phyloP scores from a whole-genome alignment of 2,797 vertebrate genomes.

The Molossus alvarezi region DNA sequence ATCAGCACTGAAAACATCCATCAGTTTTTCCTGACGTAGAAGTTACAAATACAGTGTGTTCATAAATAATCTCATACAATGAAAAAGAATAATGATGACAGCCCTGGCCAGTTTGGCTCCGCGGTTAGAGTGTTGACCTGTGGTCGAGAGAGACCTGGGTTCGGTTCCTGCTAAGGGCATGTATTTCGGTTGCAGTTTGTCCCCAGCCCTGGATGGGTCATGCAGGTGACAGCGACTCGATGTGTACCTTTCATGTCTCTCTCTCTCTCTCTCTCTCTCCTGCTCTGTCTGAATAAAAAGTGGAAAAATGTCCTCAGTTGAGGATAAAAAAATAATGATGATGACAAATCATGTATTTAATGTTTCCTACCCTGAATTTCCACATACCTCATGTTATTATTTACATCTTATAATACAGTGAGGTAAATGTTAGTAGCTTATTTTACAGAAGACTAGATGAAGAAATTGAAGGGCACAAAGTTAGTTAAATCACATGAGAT shows the following conservation, averaged over 20 bases:
- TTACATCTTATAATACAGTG: background rate
- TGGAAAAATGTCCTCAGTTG: too few species aligned
- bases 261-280: too few species aligned
- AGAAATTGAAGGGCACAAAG: background rate
- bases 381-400: background rate
- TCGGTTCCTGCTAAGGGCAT: too few species aligned
- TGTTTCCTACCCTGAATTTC: background rate
- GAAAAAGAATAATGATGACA: background rate
- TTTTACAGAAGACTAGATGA: constrained; percentile 7
- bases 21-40: background rate
- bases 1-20: background rate
- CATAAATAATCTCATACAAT: background rate
- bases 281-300: too few species aligned
- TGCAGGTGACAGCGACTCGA: too few species aligned
- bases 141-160: too few species aligned
- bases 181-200: too few species aligned
- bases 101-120: too few species aligned
- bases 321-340: background rate
- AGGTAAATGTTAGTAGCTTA: background rate
- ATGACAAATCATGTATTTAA: constrained; percentile 19
- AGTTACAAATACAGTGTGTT: background rate
- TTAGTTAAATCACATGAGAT: background rate
- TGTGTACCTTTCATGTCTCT: too few species aligned
- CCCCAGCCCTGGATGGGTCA: too few species aligned
- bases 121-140: too few species aligned